Conservation (phyloP, 2,888 invertebrate genomes). For the Alentia gelatinosa region DNA sequence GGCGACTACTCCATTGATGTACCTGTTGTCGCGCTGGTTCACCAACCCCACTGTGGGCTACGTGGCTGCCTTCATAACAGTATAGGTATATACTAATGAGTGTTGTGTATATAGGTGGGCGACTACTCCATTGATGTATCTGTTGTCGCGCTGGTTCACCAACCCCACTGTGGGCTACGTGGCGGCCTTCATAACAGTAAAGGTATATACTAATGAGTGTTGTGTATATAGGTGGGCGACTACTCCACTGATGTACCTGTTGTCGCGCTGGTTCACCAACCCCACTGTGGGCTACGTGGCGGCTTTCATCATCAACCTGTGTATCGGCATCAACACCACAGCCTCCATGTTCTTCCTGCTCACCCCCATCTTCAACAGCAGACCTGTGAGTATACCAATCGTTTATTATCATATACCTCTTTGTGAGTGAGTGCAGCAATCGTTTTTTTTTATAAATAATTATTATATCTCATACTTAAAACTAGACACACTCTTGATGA, state of each 20-base stretch:
- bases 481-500: no score
- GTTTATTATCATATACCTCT: no score
- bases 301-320: constrained; percentile 78
- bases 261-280: constrained; percentile 76
- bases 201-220: no score
- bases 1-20: constrained; percentile 20
- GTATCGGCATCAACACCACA: constrained; percentile 77
- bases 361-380: constrained; percentile 38
- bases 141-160: constrained; percentile 75
- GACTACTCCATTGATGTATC: constrained; percentile 78
- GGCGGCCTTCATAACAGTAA: constrained; percentile 80
- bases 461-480: no score
- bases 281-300: constrained; percentile 80
- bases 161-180: constrained; percentile 79
- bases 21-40: not conserved
- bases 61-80: no score
- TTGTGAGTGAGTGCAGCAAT: no score
- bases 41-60: not conserved
- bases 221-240: constrained; percentile 76
- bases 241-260: constrained; percentile 78
- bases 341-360: constrained; percentile 70
- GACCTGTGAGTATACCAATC: constrained; percentile 28
- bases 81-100: no score
- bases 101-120: constrained; percentile 75
- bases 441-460: no score